phyloP scores from a whole-genome alignment of 2,888 invertebrate species.

The Callyntrura sp. region DNA sequence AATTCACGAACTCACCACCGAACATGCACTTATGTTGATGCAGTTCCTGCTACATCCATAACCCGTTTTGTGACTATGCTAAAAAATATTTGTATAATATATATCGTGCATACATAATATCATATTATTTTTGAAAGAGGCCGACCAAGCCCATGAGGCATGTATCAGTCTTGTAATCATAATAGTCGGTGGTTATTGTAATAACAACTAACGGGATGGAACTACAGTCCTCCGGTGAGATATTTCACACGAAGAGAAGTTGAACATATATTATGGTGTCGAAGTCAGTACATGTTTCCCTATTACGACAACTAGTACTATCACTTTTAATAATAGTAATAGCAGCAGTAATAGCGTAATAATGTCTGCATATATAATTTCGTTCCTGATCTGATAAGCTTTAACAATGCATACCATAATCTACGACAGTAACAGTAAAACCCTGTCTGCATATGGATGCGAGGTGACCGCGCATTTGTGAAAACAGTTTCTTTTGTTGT shows the following conservation, averaged over 20 bases:
- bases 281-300: constrained; percentile 10
- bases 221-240: constrained; percentile 68
- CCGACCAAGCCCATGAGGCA: constrained; percentile 72
- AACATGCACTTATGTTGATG: constrained; percentile 26
- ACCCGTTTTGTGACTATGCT: constrained; percentile 6
- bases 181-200: constrained; percentile 32
- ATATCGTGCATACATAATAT: constrained; percentile 31
- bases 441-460: background rate
- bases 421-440: background rate
- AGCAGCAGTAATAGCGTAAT: constrained; percentile 34
- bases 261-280: constrained; percentile 48
- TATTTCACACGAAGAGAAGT: constrained; percentile 67
- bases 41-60: background rate
- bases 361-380: constrained; percentile 3
- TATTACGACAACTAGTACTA: too few species aligned
- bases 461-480: constrained; percentile 21
- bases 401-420: constrained; percentile 6
- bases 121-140: constrained; percentile 58
- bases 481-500: constrained; percentile 74
- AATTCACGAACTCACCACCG: background rate
- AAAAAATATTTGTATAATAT: background rate
- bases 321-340: constrained; percentile 33
- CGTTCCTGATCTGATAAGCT: constrained; percentile 31
- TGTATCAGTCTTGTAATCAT: constrained; percentile 67
- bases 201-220: constrained; percentile 64